A percentile compares a stretch with the other conserved stretches of the same genome.
Conservation (phyloP, 2,888 invertebrate species). For the Tetranychus truncatus region DNA sequence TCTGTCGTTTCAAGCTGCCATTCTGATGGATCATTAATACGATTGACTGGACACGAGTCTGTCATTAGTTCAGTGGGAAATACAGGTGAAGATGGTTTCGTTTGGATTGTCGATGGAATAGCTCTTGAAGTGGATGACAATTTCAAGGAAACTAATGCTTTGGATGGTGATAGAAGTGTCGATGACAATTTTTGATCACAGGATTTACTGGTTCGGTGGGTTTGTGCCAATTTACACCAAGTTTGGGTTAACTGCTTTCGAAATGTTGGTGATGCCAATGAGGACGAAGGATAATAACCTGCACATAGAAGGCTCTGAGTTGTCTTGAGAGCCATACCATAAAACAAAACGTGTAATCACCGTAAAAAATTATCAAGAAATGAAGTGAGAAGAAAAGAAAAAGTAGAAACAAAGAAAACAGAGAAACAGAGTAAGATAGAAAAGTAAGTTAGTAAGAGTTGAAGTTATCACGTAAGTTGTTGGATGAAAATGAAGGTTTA, state of each 20-base stretch:
- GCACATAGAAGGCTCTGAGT: background rate
- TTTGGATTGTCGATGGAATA: background rate
- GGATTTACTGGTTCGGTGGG: background rate
- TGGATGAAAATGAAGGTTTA: background rate
- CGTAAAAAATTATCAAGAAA: background rate
- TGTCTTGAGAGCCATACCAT: background rate
- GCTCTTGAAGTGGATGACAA: background rate
- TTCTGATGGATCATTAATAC: background rate
- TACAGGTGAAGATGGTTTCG: background rate
- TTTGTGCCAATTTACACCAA: background rate
- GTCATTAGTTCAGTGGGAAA: background rate
- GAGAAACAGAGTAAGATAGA: slow-evolving; percentile 6
- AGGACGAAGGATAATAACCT: background rate
- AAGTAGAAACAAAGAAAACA: background rate
- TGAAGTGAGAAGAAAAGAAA: background rate
- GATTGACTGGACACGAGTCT: background rate
- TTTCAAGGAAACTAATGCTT: too few relatives aligned
- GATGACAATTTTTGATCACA: background rate
- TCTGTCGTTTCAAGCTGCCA: background rate
- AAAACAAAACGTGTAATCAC: background rate
- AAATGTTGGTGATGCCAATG: background rate
- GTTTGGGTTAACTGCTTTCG: background rate
- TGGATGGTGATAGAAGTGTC: background rate
- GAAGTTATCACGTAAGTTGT: background rate
- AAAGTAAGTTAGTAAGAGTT: background rate